Evolutionary conservation across 2,888 invertebrate species (phyloP).

Genomic region (Sarcophaga caerulescens): DNA sequence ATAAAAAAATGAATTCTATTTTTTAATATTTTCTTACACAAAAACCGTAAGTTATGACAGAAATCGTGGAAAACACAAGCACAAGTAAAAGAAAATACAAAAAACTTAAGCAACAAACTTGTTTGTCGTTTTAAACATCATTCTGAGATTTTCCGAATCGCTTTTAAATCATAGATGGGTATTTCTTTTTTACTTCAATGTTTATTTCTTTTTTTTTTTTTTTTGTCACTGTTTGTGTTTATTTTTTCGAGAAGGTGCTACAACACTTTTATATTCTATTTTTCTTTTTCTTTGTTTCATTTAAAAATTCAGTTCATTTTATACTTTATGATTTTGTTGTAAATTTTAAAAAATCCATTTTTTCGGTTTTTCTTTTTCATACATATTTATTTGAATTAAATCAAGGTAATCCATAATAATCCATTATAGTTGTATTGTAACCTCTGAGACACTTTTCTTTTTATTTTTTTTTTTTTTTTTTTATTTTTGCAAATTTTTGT

Average conservation of each 20-base stretch:
- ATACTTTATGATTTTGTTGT: conserved; percentile 5
- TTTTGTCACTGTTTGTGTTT: background rate
- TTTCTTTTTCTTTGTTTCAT: conserved; percentile 27
- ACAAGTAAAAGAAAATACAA: conserved; percentile 40
- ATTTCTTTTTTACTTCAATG: conserved; percentile 35
- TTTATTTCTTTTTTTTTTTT: background rate
- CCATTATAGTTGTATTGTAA: conserved; percentile 34
- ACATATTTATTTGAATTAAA: background rate
- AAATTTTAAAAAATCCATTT: background rate
- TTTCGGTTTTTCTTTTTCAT: conserved; percentile 12
- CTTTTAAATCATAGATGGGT: too few species aligned
- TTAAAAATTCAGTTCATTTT: conserved; percentile 36
- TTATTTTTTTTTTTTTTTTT: too few species aligned
- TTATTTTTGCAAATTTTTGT: conserved; percentile 62
- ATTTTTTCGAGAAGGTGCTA: background rate
- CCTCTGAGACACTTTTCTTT: conserved; percentile 31
- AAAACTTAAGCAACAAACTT: conserved; percentile 69
- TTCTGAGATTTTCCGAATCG: background rate
- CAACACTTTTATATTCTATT: conserved; percentile 43
- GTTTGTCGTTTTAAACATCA: conserved; percentile 40
- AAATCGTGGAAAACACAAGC: conserved; percentile 15
- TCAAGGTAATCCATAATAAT: conserved; percentile 62
- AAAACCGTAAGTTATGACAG: conserved; percentile 36
- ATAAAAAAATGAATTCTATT: conserved; percentile 26
- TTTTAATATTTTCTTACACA: conserved; percentile 8